Evolutionary conservation across 2,797 vertebrate genomes (phyloP).

Genomic region (Centropyge bicolor): DNA sequence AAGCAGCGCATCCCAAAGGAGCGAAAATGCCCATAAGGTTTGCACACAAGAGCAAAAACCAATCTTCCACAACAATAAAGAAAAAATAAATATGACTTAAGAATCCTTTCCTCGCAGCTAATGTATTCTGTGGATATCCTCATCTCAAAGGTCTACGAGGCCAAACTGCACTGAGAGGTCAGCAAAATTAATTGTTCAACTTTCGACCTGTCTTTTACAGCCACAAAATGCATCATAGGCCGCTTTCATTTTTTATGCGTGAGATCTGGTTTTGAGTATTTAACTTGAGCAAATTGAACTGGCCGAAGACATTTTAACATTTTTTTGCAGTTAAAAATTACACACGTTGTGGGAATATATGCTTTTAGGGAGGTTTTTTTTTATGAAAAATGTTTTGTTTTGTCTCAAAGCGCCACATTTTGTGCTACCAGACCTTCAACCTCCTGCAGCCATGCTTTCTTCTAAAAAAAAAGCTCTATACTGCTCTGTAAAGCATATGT

Average conservation of each 20-base stretch:
- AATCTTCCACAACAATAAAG: not conserved
- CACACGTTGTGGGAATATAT: not conserved
- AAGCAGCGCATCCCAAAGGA: not conserved
- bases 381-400: not conserved
- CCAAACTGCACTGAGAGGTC: slow-evolving; percentile 6
- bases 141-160: slow-evolving; percentile 1
- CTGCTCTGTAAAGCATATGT: not conserved
- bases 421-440: not conserved
- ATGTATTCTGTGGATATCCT: not conserved
- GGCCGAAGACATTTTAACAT: not conserved
- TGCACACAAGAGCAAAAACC: not conserved
- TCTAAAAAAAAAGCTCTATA: not conserved
- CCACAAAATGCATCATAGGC: not conserved
- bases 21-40: not conserved
- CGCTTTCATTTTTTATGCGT: not conserved
- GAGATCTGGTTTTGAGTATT: not conserved
- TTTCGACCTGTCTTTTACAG: not conserved
- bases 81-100: not conserved
- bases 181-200: not conserved
- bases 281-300: not conserved
- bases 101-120: slow-evolving; percentile 9
- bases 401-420: not conserved
- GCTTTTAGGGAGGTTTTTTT: not conserved
- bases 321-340: too few relatives aligned
- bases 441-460: not conserved